Conservation (phyloP, 37 sponge, comb jelly and placozoan species). For the Sycon ciliatum region DNA sequence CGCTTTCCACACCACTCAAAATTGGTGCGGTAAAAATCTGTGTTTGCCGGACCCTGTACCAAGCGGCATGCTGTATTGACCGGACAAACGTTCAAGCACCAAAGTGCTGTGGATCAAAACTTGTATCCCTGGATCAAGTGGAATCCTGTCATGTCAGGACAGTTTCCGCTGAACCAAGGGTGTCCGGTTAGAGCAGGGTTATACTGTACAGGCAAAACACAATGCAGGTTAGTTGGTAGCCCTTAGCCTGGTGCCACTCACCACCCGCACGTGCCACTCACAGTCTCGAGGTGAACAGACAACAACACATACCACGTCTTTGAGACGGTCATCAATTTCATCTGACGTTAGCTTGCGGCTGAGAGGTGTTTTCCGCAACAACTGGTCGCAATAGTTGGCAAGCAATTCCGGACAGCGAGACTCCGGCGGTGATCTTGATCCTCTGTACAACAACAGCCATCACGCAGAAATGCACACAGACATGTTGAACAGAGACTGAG, state of each 20-base stretch:
- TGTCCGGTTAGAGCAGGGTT: no score
- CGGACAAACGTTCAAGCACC: no score
- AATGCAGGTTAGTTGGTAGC: not conserved
- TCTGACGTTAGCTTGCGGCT: conserved; percentile 82
- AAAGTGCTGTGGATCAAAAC: no score
- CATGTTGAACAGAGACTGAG: not conserved
- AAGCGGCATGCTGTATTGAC: no score
- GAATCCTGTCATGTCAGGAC: no score
- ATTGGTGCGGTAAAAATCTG: no score
- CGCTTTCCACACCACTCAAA: no score
- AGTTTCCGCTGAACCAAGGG: no score
- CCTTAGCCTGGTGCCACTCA: not conserved
- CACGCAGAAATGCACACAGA: not conserved
- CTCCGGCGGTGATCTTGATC: conserved; percentile 48
- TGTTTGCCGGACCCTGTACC: no score
- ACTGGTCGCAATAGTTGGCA: conserved; percentile 84
- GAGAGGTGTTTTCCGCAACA: conserved; percentile 71
- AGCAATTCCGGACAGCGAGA: conserved; percentile 89
- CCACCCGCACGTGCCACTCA: not conserved
- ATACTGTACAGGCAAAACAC: no score
- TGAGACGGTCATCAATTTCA: conserved; percentile 67
- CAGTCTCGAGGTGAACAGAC: no score
- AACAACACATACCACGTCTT: conserved; percentile 60
- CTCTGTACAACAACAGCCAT: not conserved
- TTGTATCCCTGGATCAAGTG: no score